Evolutionary conservation across 2,888 invertebrate genomes (phyloP).

Genomic region (Leptinotarsa juncta): DNA sequence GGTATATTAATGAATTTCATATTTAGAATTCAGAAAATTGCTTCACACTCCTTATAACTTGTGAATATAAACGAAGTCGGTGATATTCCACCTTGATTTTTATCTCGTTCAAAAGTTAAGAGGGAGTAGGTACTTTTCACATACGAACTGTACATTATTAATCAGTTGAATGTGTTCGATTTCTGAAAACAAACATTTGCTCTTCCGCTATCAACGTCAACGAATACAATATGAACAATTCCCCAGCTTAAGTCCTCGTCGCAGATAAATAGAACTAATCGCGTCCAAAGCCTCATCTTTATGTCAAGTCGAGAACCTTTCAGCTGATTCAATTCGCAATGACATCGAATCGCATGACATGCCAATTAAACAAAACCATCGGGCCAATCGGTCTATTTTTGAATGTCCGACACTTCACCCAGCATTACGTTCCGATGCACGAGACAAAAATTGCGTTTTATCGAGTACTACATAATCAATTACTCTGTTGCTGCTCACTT

Average conservation of each 20-base stretch:
- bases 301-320: constrained; percentile 23
- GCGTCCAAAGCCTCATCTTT: constrained; percentile 22
- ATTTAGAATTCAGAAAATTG: too few species aligned
- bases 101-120: too few species aligned
- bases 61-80: too few species aligned
- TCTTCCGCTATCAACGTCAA: background rate
- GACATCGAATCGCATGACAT: constrained; percentile 43
- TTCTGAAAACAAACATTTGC: too few species aligned
- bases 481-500: constrained; percentile 5
- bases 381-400: constrained; percentile 17
- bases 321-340: constrained; percentile 35
- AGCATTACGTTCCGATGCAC: constrained; percentile 24
- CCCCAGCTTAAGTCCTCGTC: background rate
- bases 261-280: constrained; percentile 12
- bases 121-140: too few species aligned
- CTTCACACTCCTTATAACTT: too few species aligned
- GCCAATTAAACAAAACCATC: constrained; percentile 41
- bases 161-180: too few species aligned
- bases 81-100: too few species aligned
- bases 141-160: too few species aligned
- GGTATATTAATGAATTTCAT: too few species aligned
- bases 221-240: background rate
- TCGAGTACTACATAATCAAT: constrained; percentile 24
- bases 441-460: constrained; percentile 29
- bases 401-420: constrained; percentile 21